Evolutionary conservation across 2,797 vertebrate species (phyloP), one percentile per base, ranked within the genome.

Genomic region (Gallinago solitaria): DNA sequence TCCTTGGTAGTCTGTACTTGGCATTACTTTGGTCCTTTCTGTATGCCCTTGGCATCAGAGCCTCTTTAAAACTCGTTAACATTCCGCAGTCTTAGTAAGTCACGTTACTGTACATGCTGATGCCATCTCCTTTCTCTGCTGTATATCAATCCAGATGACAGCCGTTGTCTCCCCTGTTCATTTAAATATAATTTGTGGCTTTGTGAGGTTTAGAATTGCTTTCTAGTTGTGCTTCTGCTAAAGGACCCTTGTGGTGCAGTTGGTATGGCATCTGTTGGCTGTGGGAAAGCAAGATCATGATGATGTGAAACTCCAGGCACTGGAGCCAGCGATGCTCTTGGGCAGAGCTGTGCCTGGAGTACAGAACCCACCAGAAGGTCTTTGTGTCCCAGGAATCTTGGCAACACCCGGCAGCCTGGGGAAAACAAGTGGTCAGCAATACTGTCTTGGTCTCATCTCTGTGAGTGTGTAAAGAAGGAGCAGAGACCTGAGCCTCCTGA

Each of bases 131-230:
- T 97, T 81, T 87, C 63, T 93, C 73, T 92, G 90, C 83, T 97
- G 96, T 95, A 90, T 98, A 96, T 90, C 95, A 73, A 75, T 83
- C 59, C 95, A 92, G 96, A 91, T 97, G 91, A 88, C 88, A 91
- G 92, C 90, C 47, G 0, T 83, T 83, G 88, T 90, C 88, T 91
- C 74, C 83, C 95, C 94, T 89, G 53, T 91, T 97, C 54, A 84
- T 96, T 95, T 94, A 91, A 88, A 88, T 97, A 96, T 83, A 56
- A 81, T 91, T 97, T 97, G 93, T 97, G 96, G 96, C 96, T 97
- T 97, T 96, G 96, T 98, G 97, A 96, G 97, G 97, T 97, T 98
- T 98, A 98, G 97, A 98, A 96, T 95, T 96, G 97, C 97, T 98
- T 98, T 97, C 93, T 97, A 97, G 93, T 97, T 96, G 96, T 94